Evolutionary conservation across 2,113 vertebrate species (phyloP).

Genomic region (Hemiprocne comata): DNA sequence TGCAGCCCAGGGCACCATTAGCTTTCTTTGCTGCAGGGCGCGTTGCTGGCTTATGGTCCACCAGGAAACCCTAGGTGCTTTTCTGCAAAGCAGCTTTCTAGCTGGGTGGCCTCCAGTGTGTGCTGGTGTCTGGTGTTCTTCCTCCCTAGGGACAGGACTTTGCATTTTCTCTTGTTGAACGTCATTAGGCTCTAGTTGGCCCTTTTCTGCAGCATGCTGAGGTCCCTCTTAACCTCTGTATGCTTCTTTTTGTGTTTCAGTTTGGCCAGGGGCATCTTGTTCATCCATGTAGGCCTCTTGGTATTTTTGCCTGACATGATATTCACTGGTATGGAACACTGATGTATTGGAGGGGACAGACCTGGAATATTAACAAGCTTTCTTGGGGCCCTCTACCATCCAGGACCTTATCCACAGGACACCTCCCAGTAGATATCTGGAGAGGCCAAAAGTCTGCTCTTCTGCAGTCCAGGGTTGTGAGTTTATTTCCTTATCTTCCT

Average conservation of each 20-base stretch:
- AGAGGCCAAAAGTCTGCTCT: neutral
- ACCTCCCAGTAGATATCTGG: neutral
- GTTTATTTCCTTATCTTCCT: neutral
- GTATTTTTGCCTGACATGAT: neutral
- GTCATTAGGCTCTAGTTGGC: neutral
- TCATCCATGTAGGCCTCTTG: too few relatives aligned
- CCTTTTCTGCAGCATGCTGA: neutral
- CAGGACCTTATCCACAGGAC: neutral
- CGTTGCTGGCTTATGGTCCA: neutral
- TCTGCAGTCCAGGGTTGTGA: neutral
- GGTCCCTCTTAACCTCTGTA: neutral
- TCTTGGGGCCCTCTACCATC: neutral
- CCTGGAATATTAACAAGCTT: neutral
- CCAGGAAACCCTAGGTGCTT: neutral
- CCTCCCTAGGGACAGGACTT: neutral
- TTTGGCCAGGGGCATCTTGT: too few relatives aligned
- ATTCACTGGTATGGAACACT: neutral
- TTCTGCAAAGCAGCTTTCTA: neutral
- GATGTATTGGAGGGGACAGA: neutral
- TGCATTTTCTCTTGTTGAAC: neutral
- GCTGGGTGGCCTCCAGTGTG: neutral
- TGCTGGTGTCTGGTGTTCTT: neutral
- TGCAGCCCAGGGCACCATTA: neutral
- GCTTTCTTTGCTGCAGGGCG: fast-evolving
- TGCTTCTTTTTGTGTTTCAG: neutral